A percentile compares a stretch with the other conserved stretches of the same genome.
These are phyloP conservation scores for Harpalus rubripes DNA, from an alignment of 2,888 invertebrate species.

Conservation along the genomic window DNA sequence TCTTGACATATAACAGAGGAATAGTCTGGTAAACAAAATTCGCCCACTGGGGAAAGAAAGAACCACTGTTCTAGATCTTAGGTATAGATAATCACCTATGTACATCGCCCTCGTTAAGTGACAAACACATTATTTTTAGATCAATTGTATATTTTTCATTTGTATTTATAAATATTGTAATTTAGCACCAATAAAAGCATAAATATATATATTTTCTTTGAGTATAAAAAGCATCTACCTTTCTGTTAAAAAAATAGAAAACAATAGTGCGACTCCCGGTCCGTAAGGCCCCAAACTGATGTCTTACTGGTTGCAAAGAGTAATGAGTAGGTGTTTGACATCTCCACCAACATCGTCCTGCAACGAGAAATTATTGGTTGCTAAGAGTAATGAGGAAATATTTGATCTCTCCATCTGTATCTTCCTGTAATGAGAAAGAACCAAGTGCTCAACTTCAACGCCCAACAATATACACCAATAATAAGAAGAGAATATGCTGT, in stretches of 20 bases:
- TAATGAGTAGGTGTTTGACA: constrained; percentile 83
- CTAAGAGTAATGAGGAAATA: constrained; percentile 80
- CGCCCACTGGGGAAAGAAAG: constrained; percentile 27
- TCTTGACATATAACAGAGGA: constrained; percentile 8
- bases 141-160: constrained; percentile 66
- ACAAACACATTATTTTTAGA: constrained; percentile 56
- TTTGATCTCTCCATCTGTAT: constrained; percentile 83
- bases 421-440: constrained; percentile 80
- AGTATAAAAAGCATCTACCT: constrained; percentile 61
- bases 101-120: constrained; percentile 27
- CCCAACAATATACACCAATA: neutral
- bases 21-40: constrained; percentile 29
- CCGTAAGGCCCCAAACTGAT: constrained; percentile 73
- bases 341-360: constrained; percentile 85
- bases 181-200: constrained; percentile 66
- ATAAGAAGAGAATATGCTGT: neutral
- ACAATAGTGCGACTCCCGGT: constrained; percentile 50
- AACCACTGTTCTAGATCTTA: constrained; percentile 34
- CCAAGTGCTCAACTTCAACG: neutral
- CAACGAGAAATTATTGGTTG: constrained; percentile 74
- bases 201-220: constrained; percentile 54
- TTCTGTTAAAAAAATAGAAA: constrained; percentile 49
- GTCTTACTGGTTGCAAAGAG: constrained; percentile 70
- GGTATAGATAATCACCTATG: constrained; percentile 15
- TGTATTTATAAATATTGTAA: constrained; percentile 67